Evolutionary conservation across 2,888 invertebrate genomes (phyloP), one percentile per base, ranked within the genome.

Genomic region (Diplolepis rosae): DNA sequence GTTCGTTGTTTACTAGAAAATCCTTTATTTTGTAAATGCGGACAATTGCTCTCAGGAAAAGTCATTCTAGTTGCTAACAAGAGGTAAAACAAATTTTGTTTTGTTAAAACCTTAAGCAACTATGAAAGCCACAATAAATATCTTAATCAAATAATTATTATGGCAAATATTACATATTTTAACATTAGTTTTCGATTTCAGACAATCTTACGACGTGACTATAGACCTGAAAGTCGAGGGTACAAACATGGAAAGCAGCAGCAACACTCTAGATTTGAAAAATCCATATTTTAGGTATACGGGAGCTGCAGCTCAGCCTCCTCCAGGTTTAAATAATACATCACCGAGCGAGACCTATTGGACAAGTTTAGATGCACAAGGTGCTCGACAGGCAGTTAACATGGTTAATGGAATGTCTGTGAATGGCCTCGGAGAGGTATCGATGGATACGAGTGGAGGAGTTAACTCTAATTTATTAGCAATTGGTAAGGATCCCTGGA

Each of bases 231-330:
- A 93, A 80, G 92, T 98, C 74, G 97, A 98, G 87, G 98, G 98
- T 45, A 96, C 96, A 11, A 93, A 93, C 71, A 93, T 94, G 83
- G 89, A 90, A 18, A 93, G 94, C 74, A 96, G 97, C 45, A 94
- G 93, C 76, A 99, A 99, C 89, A 96, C 96, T 15, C 91, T 99
- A 85, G 99, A 99, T 89, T 91, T 99, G 84, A 99, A 99, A 91
- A 99, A 99, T 90, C 98, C 99, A 0, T 98, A 98, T 92, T 99
- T 99, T 89, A 93, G 98, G 87, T 98, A 98, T 86, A 97, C 97
- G 1, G 98, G 97, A 22, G 96, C 96, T 28, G 96, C 98, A 0
- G 95, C 96, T 0, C 94, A 95, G 69, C 95, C 98, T 0, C 98
- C 98, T 6, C 98, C 98, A 0, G 97, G 98, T 11, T 94, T 95